These are phyloP conservation scores for Bombus pascuorum DNA, from an alignment of 1,140 invertebrate genomes.

Conservation along the genomic window DNA sequence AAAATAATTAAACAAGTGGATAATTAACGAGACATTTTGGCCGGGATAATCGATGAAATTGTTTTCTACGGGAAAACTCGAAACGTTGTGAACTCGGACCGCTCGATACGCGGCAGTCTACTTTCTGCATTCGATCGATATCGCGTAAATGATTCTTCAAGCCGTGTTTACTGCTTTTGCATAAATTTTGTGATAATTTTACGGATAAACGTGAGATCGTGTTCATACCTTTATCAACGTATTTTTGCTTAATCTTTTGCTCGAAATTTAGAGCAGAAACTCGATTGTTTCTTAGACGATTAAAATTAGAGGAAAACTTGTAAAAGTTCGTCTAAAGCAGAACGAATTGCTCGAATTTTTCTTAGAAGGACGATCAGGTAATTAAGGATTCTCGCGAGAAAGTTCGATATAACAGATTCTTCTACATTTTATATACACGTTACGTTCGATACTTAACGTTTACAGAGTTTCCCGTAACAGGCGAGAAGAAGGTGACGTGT, in stretches of 20 bases:
- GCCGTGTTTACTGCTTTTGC: neutral
- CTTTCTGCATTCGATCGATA: slow-evolving; percentile 7
- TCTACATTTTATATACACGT: neutral
- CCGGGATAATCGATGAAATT: neutral
- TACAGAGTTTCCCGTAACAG: slow-evolving; percentile 1
- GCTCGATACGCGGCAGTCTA: neutral
- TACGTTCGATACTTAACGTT: neutral
- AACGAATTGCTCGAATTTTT: neutral
- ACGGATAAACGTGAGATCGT: neutral
- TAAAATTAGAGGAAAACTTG: neutral
- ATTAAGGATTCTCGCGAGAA: neutral
- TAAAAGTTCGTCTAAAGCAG: neutral
- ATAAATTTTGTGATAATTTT: neutral
- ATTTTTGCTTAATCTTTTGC: neutral
- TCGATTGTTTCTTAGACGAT: neutral
- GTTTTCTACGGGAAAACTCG: neutral
- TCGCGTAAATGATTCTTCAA: neutral
- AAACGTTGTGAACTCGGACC: neutral
- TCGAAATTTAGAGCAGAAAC: neutral
- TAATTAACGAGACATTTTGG: neutral
- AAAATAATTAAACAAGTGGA: neutral
- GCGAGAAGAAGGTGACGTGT: neutral
- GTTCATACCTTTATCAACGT: neutral
- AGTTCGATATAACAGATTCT: neutral
- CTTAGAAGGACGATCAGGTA: neutral